Base-by-base conservation (phyloP, 2,888 invertebrate genomes). In the Acanthococcus lagerstroemiae region DNA sequence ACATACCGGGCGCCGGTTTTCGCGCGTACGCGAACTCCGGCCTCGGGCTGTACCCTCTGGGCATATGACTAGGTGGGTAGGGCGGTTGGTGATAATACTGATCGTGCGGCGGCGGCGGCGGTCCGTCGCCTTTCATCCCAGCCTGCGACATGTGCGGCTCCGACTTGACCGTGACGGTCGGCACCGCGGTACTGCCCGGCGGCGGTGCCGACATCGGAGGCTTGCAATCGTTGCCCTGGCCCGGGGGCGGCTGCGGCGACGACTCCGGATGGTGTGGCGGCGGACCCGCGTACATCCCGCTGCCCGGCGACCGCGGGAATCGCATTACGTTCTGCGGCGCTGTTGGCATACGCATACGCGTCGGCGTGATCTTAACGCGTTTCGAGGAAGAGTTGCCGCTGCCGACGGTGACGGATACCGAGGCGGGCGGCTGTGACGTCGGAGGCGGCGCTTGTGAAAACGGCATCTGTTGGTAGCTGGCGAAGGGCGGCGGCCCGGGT, bases 331-430 rank as follows among this genome's bases (percentile, higher is more conserved):
- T 63, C 21, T 37, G 30, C 9, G 17, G 17, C 4, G 63, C 44
- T n/a, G 30, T 25, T 3, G 63, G 52, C 63, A 37, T 52, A 22
- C 57, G 46, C 55, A 50, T 56, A 22, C 66, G n/a, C 1, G 66
- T 66, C 1, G 66, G 66, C 12, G 66, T 66, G 37, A 66, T 66
- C 50, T 66, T 66, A 1, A 66, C 66, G 12, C 66, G 48, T 50
- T 66, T 66, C 25, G 66, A 66, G 37, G 66, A n/a, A n/a, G n/a
- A n/a, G n/a, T n/a, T n/a, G n/a, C n/a, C n/a, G 21, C 21, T 27
- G 7, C 52, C 45, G 19, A 22, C 55, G 17, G 21, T n/a, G 5
- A 48, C 56, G 3, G 27, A 27, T 24, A 44, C 24, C 1, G 55
- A 24, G 1, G 26, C 45, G 52, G 68, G 19, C 15, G 56, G 68